A percentile compares a stretch with the other conserved stretches of the same genome.
phyloP scores from a whole-genome alignment of 2,113 vertebrate genomes.

The Dipodomys ordii region DNA sequence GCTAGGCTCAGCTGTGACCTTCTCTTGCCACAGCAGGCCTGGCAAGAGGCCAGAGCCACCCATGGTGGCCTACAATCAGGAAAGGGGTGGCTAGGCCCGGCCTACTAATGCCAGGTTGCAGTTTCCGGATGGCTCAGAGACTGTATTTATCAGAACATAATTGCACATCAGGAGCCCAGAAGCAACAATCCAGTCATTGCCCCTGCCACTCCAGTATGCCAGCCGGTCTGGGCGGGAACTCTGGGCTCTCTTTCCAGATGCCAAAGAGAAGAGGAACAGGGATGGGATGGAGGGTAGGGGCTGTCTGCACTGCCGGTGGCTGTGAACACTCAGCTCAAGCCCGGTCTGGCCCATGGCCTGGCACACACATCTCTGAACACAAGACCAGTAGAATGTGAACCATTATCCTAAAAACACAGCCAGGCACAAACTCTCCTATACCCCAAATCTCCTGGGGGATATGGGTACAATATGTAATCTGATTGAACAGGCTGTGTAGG shows the following conservation, averaged over 20 bases:
- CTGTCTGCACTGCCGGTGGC: neutral
- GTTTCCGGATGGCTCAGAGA: neutral
- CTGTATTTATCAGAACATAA: neutral
- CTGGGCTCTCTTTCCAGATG: neutral
- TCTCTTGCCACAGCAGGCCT: neutral
- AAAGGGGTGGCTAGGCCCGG: neutral
- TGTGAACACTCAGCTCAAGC: neutral
- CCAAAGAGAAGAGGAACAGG: neutral
- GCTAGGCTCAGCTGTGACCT: neutral
- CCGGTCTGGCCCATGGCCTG: neutral
- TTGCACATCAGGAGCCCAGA: neutral
- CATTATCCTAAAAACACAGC: neutral
- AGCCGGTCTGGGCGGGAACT: neutral
- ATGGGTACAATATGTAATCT: neutral
- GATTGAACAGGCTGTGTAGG: neutral
- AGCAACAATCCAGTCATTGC: neutral
- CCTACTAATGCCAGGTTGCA: neutral
- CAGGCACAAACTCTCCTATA: neutral
- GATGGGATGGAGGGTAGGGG: too few species aligned
- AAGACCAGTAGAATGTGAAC: neutral
- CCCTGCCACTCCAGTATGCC: neutral
- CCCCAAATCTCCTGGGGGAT: neutral
- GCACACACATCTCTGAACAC: neutral
- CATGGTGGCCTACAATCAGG: neutral
- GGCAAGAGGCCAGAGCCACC: neutral